Conservation (phyloP, 2,113 vertebrate species). For the Callaeas wilsoni region DNA sequence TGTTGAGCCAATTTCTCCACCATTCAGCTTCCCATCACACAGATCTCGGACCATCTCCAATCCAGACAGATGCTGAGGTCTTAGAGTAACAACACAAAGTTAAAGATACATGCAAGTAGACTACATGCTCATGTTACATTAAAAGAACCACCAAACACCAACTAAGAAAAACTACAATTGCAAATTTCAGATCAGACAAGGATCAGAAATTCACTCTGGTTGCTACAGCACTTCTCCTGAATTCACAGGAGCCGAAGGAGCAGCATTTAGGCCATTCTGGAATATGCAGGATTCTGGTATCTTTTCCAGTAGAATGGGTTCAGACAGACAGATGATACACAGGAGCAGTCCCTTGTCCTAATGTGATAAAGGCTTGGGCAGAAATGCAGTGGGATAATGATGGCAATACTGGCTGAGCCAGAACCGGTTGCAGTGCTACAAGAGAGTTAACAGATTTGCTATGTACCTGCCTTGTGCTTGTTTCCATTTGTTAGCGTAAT, state of each 20-base stretch:
- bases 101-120: neutral
- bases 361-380: neutral
- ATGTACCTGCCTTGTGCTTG: neutral
- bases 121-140: neutral
- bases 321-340: neutral
- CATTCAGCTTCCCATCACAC: slow-evolving; percentile 86
- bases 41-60: slow-evolving; percentile 87
- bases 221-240: neutral
- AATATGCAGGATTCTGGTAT: neutral
- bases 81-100: slow-evolving; percentile 58
- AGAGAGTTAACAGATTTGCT: neutral
- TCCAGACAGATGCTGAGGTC: slow-evolving; percentile 93
- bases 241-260: neutral
- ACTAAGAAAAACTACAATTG: neutral
- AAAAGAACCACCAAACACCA: neutral
- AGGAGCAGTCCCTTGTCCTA: neutral
- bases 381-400: neutral
- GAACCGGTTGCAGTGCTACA: neutral
- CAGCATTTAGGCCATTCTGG: neutral
- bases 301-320: neutral
- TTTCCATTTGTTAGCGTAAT: neutral
- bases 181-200: neutral
- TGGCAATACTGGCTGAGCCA: neutral
- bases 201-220: neutral
- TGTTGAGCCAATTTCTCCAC: slow-evolving; percentile 86